Conservation (phyloP, 2,888 invertebrate species). For the Electrophaes corylata region DNA sequence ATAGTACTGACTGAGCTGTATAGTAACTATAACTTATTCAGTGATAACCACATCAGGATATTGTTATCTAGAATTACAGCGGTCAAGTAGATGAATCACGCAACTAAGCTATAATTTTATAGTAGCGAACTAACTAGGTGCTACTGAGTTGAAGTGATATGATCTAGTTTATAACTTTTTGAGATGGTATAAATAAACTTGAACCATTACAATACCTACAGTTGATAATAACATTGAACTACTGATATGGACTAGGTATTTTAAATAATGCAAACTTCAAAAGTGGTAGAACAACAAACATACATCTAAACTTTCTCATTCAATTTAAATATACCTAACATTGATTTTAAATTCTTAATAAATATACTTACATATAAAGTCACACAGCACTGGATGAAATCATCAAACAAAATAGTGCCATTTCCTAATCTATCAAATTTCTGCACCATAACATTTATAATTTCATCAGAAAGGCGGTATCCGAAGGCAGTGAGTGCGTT, state of each 20-base stretch:
- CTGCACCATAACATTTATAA: slow-evolving; percentile 91
- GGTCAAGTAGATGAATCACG: slow-evolving; percentile 12
- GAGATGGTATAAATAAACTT: no score
- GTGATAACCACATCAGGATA: not conserved
- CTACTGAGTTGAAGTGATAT: not conserved
- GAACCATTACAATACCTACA: no score
- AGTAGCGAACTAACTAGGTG: slow-evolving; percentile 1
- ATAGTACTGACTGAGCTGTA: not conserved
- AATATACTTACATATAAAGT: slow-evolving; percentile 92
- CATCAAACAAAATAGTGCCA: slow-evolving; percentile 97
- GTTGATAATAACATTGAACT: no score
- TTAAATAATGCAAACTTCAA: no score
- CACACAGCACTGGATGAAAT: slow-evolving; percentile 98
- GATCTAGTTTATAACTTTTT: not conserved
- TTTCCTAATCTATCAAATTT: slow-evolving; percentile 97
- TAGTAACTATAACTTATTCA: slow-evolving; percentile 6
- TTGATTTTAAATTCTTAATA: no score
- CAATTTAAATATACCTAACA: no score
- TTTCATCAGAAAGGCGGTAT: slow-evolving; percentile 92
- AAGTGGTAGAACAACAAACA: no score
- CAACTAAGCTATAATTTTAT: not conserved
- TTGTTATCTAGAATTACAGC: not conserved
- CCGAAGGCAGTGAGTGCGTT: slow-evolving; percentile 96
- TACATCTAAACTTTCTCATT: no score
- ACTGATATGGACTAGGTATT: no score